These are phyloP conservation scores for Ditula angustiorana DNA, from an alignment of 2,888 invertebrate species.

Conservation along the genomic window DNA sequence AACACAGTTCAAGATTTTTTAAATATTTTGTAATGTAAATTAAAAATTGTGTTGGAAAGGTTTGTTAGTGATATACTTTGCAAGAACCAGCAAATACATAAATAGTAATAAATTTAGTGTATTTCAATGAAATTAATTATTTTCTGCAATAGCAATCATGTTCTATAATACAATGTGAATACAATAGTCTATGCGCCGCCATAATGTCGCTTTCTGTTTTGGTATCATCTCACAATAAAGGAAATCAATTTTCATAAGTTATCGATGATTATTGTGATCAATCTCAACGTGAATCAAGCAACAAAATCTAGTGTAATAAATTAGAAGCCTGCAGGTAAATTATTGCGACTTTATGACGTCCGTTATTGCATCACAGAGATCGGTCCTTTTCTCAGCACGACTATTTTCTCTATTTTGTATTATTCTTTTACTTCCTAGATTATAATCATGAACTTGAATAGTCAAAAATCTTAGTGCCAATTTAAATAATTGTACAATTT, in stretches of 20 bases:
- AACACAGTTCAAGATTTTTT: neutral
- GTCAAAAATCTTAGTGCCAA: slow-evolving; percentile 12
- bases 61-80: too few species aligned
- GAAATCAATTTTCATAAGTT: slow-evolving; percentile 69
- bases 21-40: neutral
- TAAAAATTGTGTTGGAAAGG: too few species aligned
- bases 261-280: slow-evolving; percentile 55
- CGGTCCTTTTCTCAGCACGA: slow-evolving; percentile 45
- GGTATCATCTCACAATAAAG: slow-evolving; percentile 73
- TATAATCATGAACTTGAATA: slow-evolving; percentile 38
- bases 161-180: slow-evolving; percentile 42
- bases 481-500: slow-evolving; percentile 16
- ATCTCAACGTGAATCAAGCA: slow-evolving; percentile 23
- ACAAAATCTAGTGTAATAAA: slow-evolving; percentile 26
- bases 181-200: slow-evolving; percentile 63
- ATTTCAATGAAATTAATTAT: neutral
- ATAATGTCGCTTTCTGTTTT: slow-evolving; percentile 84
- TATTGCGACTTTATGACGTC: slow-evolving; percentile 25
- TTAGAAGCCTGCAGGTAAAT: slow-evolving; percentile 50
- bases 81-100: too few species aligned
- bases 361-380: slow-evolving; percentile 40
- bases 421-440: slow-evolving; percentile 49
- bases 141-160: neutral
- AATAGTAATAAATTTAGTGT: too few species aligned
- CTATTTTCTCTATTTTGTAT: slow-evolving; percentile 56